Evolutionary conservation across 2,888 invertebrate genomes (phyloP).

Genomic region (Drosophila kuntzei): DNA sequence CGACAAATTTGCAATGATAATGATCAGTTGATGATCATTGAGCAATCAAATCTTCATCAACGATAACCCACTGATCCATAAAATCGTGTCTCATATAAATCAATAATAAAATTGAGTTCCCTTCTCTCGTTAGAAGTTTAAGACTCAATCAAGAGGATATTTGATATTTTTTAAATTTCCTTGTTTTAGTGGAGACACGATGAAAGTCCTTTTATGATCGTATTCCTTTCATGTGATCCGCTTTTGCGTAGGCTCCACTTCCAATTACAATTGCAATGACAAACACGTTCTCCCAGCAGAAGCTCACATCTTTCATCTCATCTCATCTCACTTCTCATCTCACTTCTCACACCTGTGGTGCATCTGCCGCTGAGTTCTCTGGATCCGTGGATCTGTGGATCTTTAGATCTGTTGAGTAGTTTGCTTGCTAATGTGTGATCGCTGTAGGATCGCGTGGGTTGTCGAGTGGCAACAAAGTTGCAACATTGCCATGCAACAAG

Average conservation of each 20-base stretch:
- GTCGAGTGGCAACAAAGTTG: conserved; percentile 39
- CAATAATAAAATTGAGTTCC: conserved; percentile 22
- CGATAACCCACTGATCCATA: conserved; percentile 47
- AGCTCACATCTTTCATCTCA: conserved; percentile 24
- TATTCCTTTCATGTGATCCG: conserved; percentile 49
- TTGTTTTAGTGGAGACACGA: conserved; percentile 6
- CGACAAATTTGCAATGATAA: conserved; percentile 24
- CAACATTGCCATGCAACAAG: conserved; percentile 56
- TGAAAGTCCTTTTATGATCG: conserved; percentile 56
- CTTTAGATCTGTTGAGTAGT: conserved; percentile 39
- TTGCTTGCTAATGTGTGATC: conserved; percentile 67
- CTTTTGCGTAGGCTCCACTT: conserved; percentile 54
- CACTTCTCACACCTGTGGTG: conserved; percentile 50
- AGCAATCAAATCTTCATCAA: conserved; percentile 2
- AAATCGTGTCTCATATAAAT: conserved; percentile 31
- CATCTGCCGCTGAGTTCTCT: conserved; percentile 63
- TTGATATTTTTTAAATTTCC: conserved; percentile 6
- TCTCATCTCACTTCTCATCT: conserved; percentile 31
- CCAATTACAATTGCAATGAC: conserved; percentile 43
- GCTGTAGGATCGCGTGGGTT: conserved; percentile 62
- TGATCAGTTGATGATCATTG: conserved; percentile 11
- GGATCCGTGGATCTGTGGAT: conserved; percentile 26
- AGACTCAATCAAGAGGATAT: conserved; percentile 24
- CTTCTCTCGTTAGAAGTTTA: conserved; percentile 30
- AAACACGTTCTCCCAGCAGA: conserved; percentile 60